These are phyloP conservation scores for Pollachius pollachius DNA, from an alignment of 2,113 vertebrate genomes.

Conservation along the genomic window DNA sequence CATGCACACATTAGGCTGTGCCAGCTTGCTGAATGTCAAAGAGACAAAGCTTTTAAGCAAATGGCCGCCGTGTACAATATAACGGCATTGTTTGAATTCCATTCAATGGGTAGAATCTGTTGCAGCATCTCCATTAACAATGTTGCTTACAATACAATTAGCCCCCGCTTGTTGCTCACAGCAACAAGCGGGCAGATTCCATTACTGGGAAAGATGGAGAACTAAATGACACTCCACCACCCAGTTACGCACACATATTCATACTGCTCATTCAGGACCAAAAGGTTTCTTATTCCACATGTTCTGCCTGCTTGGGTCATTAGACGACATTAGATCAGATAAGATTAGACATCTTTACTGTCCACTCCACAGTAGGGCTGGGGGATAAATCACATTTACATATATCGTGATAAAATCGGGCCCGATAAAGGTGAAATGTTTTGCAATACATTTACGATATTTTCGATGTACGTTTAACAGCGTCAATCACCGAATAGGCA, in stretches of 20 bases:
- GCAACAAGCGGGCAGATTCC: conserved; percentile 42
- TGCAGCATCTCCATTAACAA: conserved; percentile 59
- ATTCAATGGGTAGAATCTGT: conserved; percentile 55
- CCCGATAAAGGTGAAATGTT: too few species aligned
- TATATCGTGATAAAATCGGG: too few species aligned
- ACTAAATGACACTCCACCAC: not conserved
- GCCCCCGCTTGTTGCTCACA: conserved; percentile 50
- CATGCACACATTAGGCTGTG: conserved; percentile 45
- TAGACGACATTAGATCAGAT: too few species aligned
- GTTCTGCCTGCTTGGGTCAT: too few species aligned
- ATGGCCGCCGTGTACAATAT: conserved; percentile 53
- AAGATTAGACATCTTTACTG: too few species aligned
- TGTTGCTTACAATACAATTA: conserved; percentile 68
- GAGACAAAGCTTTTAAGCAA: conserved; percentile 58
- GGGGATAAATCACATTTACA: too few species aligned
- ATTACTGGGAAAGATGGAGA: conserved; percentile 6
- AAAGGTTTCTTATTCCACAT: too few species aligned
- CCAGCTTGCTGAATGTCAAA: conserved; percentile 44
- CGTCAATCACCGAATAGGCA: too few species aligned
- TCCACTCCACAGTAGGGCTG: too few species aligned
- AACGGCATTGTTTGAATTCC: conserved; percentile 54
- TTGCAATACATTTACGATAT: too few species aligned
- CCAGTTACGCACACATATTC: not conserved
- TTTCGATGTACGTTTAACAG: too few species aligned
- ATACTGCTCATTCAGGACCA: too few species aligned